Percentiles rank a stretch among this genome's conserved stretches.
Evolutionary conservation across 1,140 invertebrate genomes (phyloP).

Genomic region (Drosophila albomicans): DNA sequence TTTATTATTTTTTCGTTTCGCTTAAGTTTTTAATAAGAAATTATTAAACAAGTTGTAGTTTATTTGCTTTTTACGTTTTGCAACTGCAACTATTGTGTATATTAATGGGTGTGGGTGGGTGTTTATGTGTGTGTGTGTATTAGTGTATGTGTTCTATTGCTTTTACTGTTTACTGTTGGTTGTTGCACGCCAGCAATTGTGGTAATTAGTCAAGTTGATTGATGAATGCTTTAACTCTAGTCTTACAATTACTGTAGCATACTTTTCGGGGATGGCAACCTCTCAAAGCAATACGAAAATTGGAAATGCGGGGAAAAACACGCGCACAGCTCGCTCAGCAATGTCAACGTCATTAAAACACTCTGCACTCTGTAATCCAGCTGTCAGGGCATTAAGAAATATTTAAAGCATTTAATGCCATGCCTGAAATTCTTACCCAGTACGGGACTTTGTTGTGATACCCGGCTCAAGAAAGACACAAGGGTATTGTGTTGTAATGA

Average conservation of each 20-base stretch:
- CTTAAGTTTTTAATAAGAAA: slow-evolving; percentile 80
- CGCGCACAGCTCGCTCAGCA: slow-evolving; percentile 1
- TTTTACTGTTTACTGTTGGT: neutral
- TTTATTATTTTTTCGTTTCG: slow-evolving; percentile 36
- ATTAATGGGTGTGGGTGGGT: neutral
- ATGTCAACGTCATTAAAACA: slow-evolving; percentile 70
- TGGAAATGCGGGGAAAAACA: slow-evolving; percentile 51
- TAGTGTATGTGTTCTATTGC: slow-evolving; percentile 7
- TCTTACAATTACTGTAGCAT: slow-evolving; percentile 31
- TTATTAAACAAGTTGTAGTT: slow-evolving; percentile 76
- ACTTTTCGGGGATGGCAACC: slow-evolving; percentile 18
- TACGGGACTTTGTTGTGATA: neutral
- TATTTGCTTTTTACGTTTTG: slow-evolving; percentile 38
- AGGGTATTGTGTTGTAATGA: too few relatives aligned
- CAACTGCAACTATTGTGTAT: neutral
- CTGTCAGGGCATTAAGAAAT: slow-evolving; percentile 66
- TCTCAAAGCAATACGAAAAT: neutral
- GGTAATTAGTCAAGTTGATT: slow-evolving; percentile 82
- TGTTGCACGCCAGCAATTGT: slow-evolving; percentile 62
- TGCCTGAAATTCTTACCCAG: slow-evolving; percentile 16
- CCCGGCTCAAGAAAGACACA: too few relatives aligned
- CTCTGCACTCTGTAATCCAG: slow-evolving; percentile 62
- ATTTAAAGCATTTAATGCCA: slow-evolving; percentile 68
- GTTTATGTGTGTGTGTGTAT: neutral
- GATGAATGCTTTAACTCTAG: slow-evolving; percentile 57